A percentile compares a stretch with the other conserved stretches of the same genome.
Evolutionary conservation across 2,797 vertebrate species (phyloP).

Genomic region (Hypotaenidia okinawae): DNA sequence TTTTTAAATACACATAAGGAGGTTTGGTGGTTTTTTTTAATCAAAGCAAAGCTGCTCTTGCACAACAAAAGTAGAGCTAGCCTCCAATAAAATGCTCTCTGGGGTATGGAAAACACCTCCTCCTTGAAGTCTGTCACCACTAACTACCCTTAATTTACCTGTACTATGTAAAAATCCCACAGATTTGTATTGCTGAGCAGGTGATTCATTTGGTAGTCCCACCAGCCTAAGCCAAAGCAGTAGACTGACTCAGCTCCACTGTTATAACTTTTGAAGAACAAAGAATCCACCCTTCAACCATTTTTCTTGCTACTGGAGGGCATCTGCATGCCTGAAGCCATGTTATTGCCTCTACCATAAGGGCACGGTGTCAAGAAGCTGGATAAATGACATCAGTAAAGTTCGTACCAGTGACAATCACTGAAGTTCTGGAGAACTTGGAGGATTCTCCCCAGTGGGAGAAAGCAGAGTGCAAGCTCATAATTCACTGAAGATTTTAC

Average conservation of each 20-base stretch:
- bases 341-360: background rate
- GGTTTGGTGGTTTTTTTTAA: accelerated
- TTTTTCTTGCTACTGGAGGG: background rate
- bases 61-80: background rate
- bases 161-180: background rate
- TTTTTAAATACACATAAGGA: background rate
- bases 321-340: background rate
- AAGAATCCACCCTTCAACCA: background rate
- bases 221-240: background rate
- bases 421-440: background rate
- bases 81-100: background rate
- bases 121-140: background rate
- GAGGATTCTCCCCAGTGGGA: background rate
- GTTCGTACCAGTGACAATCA: background rate
- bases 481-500: background rate
- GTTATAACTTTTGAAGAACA: background rate
- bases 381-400: background rate
- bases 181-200: background rate
- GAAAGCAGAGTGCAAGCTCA: background rate
- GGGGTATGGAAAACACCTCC: background rate
- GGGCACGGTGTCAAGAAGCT: background rate
- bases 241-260: background rate
- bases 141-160: background rate
- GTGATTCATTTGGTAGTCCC: background rate
- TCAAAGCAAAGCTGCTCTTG: background rate